Percentiles rank a stretch among this genome's conserved stretches.
Conservation (phyloP, 2,797 vertebrate species). For the Hydrocynus forskahlii region DNA sequence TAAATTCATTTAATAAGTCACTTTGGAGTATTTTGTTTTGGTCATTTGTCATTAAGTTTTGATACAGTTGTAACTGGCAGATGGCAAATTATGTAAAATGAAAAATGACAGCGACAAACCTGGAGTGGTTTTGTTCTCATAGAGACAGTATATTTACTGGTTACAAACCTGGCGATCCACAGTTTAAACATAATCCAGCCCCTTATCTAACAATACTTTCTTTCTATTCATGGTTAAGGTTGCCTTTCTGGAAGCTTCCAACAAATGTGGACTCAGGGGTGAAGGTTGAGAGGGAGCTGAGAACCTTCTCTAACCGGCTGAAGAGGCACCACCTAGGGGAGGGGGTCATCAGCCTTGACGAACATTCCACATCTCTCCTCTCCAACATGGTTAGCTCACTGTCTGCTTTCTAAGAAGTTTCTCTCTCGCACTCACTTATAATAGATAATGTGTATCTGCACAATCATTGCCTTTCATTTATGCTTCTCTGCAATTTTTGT, state of each 20-base stretch:
- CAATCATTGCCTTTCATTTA: no score
- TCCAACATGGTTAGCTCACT: conserved; percentile 74
- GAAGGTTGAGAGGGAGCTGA: conserved; percentile 85
- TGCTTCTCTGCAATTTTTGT: no score
- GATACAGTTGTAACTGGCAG: no score
- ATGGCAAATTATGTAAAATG: no score
- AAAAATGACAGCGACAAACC: no score
- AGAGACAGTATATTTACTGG: no score
- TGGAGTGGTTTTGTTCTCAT: no score
- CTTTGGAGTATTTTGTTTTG: no score
- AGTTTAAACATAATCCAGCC: no score
- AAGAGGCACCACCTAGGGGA: conserved; percentile 82
- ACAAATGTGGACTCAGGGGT: conserved; percentile 75
- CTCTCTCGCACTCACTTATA: background rate
- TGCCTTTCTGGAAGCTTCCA: conserved; percentile 83
- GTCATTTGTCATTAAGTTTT: no score
- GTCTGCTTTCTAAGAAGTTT: background rate
- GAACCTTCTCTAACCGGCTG: conserved; percentile 83
- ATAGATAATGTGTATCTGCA: background rate
- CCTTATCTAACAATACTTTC: background rate
- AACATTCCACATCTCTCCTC: conserved; percentile 86
- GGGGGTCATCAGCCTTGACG: conserved; percentile 85
- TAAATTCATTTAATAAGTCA: no score
- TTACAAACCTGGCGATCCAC: background rate
- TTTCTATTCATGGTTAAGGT: conserved; percentile 65